A percentile compares a stretch with the other conserved stretches of the same genome.
These are phyloP conservation scores for Tychaedon coryphoeus DNA, from an alignment of 2,113 vertebrate genomes.

Conservation along the genomic window DNA sequence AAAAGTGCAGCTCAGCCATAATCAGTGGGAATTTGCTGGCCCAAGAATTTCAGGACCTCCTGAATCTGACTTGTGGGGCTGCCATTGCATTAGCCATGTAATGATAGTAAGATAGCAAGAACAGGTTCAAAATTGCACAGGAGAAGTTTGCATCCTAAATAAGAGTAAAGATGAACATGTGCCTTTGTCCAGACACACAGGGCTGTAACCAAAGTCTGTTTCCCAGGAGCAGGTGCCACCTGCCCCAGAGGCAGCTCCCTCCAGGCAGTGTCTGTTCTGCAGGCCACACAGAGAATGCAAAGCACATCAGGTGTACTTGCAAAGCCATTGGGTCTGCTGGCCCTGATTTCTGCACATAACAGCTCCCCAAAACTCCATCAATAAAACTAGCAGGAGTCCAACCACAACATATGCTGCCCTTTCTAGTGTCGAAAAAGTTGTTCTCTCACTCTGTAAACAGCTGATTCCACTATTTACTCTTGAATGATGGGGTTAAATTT, in stretches of 20 bases:
- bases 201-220: neutral
- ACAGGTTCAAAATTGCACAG: neutral
- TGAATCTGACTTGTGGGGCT: neutral
- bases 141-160: neutral
- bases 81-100: neutral
- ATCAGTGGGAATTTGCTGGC: neutral
- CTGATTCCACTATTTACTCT: constrained; percentile 32
- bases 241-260: neutral
- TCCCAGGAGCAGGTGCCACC: neutral
- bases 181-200: neutral
- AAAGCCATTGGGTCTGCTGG: neutral
- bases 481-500: constrained; percentile 59
- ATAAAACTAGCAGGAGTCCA: constrained; percentile 3
- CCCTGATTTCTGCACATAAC: neutral
- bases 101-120: neutral
- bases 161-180: neutral
- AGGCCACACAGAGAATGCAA: fast-evolving
- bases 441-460: constrained; percentile 8
- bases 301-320: neutral
- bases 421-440: neutral
- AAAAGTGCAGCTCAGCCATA: neutral
- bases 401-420: neutral
- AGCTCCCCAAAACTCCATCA: neutral
- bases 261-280: neutral
- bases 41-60: neutral